phyloP scores from a whole-genome alignment of 2,888 invertebrate species.

The Dryococelus australis region DNA sequence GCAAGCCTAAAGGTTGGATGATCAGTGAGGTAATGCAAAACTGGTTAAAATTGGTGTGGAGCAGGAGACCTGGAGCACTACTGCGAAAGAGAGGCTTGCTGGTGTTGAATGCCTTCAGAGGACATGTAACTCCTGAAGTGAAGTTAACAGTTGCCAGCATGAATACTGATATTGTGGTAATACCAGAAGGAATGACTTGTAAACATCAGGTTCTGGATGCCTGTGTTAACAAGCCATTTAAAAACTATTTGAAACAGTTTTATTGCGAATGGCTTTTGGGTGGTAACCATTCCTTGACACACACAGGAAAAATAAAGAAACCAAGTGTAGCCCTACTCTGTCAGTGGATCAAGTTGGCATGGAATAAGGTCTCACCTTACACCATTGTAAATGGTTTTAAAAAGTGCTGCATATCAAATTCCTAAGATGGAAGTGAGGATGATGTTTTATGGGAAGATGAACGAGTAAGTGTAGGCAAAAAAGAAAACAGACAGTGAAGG shows the following conservation, averaged over 20 bases:
- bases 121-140: conserved; percentile 39
- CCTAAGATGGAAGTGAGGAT: too few relatives aligned
- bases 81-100: conserved; percentile 38
- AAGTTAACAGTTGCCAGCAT: conserved; percentile 20
- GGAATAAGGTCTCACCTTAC: too few relatives aligned
- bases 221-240: conserved; percentile 40
- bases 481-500: too few relatives aligned
- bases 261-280: conserved; percentile 38
- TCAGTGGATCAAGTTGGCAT: too few relatives aligned
- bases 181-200: conserved; percentile 40
- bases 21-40: conserved; percentile 41
- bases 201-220: conserved; percentile 39
- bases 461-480: too few relatives aligned
- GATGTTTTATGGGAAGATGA: too few relatives aligned
- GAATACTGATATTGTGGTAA: conserved; percentile 38
- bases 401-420: too few relatives aligned
- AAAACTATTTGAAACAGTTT: conserved; percentile 31
- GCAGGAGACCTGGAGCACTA: conserved; percentile 40
- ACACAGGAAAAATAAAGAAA: not conserved
- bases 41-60: conserved; percentile 43
- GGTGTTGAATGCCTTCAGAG: conserved; percentile 40
- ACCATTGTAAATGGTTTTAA: too few relatives aligned
- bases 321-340: too few relatives aligned
- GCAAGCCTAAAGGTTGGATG: conserved; percentile 44
- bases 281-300: conserved; percentile 30